Percentiles rank a stretch among this genome's conserved stretches.
Evolutionary conservation across 2,888 invertebrate species (phyloP).

Genomic region (Parascotia fuliginaria): DNA sequence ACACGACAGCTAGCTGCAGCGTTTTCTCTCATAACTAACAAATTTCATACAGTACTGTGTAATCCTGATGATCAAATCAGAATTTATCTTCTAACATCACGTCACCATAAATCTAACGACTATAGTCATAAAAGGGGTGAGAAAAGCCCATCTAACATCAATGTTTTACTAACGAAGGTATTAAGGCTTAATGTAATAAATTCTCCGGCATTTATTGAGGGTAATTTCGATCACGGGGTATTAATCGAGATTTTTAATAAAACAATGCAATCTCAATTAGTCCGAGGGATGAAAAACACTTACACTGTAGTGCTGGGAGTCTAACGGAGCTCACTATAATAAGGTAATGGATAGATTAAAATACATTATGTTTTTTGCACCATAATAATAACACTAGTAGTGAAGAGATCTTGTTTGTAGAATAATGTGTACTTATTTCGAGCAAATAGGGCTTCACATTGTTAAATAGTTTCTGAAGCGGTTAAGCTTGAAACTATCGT

Average conservation of each 20-base stretch:
- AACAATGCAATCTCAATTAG: conserved; percentile 4
- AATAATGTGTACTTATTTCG: conserved; percentile 5
- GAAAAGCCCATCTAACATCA: not conserved
- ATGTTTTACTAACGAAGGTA: conserved; percentile 5
- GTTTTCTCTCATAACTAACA: conserved; percentile 23
- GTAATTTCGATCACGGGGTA: conserved; percentile 4
- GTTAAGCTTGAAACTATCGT: conserved; percentile 2
- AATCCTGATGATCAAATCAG: conserved; percentile 29
- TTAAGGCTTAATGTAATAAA: conserved; percentile 11
- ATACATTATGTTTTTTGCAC: not conserved
- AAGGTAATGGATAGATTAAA: not conserved
- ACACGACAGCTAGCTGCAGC: no score
- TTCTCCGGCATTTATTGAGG: conserved; percentile 6
- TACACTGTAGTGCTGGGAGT: not conserved
- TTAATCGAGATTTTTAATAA: conserved; percentile 7
- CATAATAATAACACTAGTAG: not conserved
- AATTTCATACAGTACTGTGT: conserved; percentile 21
- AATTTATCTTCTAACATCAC: conserved; percentile 16
- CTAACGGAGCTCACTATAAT: not conserved
- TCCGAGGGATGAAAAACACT: not conserved
- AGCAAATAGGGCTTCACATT: conserved; percentile 3
- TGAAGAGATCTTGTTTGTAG: conserved; percentile 1
- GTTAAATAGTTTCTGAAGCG: not conserved
- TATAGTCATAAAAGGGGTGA: not conserved
- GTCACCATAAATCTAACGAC: not conserved